Percentiles rank a stretch among this genome's conserved stretches.
These are phyloP conservation scores for Delphinus delphis DNA, from an alignment of 2,113 vertebrate species.

Conservation along the genomic window DNA sequence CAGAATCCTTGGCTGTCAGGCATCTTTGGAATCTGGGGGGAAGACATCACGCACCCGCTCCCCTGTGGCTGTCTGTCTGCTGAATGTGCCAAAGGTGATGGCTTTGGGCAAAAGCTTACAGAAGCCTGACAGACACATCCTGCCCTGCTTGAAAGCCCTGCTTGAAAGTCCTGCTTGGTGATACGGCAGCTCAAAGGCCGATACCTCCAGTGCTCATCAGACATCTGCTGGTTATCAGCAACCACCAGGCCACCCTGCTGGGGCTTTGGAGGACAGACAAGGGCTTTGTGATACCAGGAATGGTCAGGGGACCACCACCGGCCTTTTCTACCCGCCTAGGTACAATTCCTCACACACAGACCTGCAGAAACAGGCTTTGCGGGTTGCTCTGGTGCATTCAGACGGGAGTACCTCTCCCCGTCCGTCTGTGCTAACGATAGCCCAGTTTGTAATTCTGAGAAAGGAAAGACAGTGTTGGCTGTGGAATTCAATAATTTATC, in stretches of 20 bases:
- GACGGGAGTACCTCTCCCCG: background rate
- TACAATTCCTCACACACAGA: background rate
- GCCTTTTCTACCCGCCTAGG: background rate
- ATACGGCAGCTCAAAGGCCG: background rate
- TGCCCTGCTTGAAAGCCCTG: background rate
- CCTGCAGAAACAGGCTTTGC: background rate
- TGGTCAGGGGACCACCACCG: background rate
- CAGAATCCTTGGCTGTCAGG: background rate
- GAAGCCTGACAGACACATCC: background rate
- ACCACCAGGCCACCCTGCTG: background rate
- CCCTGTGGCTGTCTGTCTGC: background rate
- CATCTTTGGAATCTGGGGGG: background rate
- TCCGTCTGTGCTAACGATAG: conserved; percentile 1
- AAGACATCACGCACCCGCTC: background rate
- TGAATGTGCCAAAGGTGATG: background rate
- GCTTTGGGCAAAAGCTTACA: background rate
- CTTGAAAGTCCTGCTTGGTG: background rate
- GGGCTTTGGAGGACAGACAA: background rate
- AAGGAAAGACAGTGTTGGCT: conserved; percentile 6
- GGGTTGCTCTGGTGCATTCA: background rate
- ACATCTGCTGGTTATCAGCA: background rate
- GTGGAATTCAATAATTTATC: conserved; percentile 53
- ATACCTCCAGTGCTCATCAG: background rate
- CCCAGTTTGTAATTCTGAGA: background rate
- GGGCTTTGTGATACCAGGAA: background rate